A percentile compares a stretch with the other conserved stretches of the same genome.
Evolutionary conservation across 2,888 invertebrate genomes (phyloP).

Genomic region (Tenthredo mesomela): DNA sequence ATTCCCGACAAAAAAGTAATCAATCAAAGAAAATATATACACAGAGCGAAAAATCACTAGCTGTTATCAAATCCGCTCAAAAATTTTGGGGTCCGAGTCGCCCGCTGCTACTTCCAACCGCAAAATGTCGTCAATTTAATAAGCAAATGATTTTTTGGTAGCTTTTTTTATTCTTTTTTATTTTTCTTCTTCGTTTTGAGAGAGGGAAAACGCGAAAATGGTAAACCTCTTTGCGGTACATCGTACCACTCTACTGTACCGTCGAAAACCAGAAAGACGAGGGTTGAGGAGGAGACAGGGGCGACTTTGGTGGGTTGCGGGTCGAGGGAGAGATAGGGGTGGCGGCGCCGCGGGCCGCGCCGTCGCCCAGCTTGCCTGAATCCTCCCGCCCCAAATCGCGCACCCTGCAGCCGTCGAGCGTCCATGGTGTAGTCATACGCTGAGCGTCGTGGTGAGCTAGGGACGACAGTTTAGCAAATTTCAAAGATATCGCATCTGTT

Average conservation of each 20-base stretch:
- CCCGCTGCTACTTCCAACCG: not conserved
- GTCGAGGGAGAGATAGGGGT: constrained; percentile 61
- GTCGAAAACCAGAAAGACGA: constrained; percentile 44
- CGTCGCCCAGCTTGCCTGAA: constrained; percentile 77
- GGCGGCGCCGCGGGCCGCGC: constrained; percentile 76
- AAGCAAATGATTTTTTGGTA: not conserved
- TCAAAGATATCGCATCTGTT: constrained; percentile 28
- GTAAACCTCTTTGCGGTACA: constrained; percentile 10
- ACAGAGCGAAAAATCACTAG: not conserved
- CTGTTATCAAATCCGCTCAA: not conserved
- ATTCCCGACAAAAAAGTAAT: constrained; percentile 1
- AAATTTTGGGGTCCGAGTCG: not conserved
- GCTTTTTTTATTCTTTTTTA: not conserved
- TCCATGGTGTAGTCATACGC: constrained; percentile 76
- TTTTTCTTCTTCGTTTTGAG: too few relatives aligned
- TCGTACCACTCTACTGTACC: constrained; percentile 18
- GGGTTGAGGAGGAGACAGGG: constrained; percentile 60
- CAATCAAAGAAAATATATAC: not conserved
- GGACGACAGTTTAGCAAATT: constrained; percentile 33
- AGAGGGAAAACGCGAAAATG: constrained; percentile 21
- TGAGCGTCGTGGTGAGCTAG: constrained; percentile 61
- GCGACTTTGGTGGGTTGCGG: constrained; percentile 70
- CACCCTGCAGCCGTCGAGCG: constrained; percentile 72
- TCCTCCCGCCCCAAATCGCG: constrained; percentile 74
- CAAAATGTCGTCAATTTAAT: not conserved